phyloP scores from a whole-genome alignment of 2,797 vertebrate species.

The Halcyon leucocephala region DNA sequence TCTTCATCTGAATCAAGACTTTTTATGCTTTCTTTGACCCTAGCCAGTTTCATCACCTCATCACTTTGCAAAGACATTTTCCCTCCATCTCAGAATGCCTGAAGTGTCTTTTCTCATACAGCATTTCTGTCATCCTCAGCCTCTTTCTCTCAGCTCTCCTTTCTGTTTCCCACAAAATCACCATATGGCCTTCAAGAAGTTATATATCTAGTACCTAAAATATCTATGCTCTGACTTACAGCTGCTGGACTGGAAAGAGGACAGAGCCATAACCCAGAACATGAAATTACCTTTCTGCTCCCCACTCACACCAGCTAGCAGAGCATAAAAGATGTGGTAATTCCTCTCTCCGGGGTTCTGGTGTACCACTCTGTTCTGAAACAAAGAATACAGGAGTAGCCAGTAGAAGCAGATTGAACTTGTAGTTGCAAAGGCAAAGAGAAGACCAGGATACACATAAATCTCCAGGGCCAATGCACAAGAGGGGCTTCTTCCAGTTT shows the following conservation, averaged over 20 bases:
- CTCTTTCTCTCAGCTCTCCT: not conserved
- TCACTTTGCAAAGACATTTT: not conserved
- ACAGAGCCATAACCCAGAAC: not conserved
- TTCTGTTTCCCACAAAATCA: not conserved
- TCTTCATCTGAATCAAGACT: not conserved
- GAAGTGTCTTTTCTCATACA: not conserved
- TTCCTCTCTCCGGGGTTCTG: constrained; percentile 93
- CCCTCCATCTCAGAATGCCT: not conserved
- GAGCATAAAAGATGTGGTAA: constrained; percentile 92
- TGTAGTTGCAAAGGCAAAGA: not conserved
- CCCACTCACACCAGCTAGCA: constrained; percentile 84
- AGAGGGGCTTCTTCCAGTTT: not conserved
- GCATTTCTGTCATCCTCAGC: not conserved
- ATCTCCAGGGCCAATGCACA: not conserved
- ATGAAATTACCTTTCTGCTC: constrained; percentile 85
- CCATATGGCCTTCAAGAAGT: not conserved
- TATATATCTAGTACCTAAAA: not conserved
- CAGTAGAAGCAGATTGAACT: not conserved
- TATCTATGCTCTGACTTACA: not conserved
- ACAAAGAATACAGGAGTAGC: constrained; percentile 48
- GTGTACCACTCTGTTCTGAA: constrained; percentile 91
- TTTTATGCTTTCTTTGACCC: not conserved
- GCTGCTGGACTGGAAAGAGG: not conserved
- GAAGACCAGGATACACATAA: not conserved
- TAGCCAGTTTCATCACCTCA: not conserved